Base-by-base conservation (phyloP, 2,888 invertebrate species). In the Esperia sulphurella region DNA sequence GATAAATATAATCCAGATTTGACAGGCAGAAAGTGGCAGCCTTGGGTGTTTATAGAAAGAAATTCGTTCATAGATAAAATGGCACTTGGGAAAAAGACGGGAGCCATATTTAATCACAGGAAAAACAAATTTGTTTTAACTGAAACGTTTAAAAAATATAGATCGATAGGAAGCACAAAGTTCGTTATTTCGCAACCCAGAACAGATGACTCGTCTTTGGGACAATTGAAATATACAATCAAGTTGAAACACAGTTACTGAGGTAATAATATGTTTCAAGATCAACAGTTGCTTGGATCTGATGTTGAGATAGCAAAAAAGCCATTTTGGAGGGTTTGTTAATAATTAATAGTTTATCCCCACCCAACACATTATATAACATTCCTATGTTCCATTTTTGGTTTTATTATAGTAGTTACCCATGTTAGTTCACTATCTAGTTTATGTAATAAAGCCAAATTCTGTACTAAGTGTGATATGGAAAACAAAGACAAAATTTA, bases 1-100 rank as follows among this genome's bases (percentile, higher is more conserved):
- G 59, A 76, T 42, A 58, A 65, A 35, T 83, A 68, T 49, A 84
- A 86, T 60, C 90, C 90, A 14, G 90, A 90, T 55, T 65, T 90
- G 54, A 89, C 90, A 1, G 90, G 90, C 6, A 79, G 83, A 50
- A 90, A 89, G 58, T 90, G 90, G 90, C 90, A 90, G 65, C 90
- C 90, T 0, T 89, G 87, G 86, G 90, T 90, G 13, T 87, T 84
- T 58, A 61, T 90, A 51, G 87, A 87, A 53, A 88, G 83, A 71
- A 82, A 79, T 62, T 57, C 61, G 57, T 83, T 87, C 52, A 79
- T 90, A 54, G 90, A 90, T 56, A 83, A 81, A 71, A 90, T 90
- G 90, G 83, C 83, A 30, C 55, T 71, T 3, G 82, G 64, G 58
- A 85, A 79, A 33, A 85, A 87, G 64, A 75, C 67, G 4, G 79